Evolutionary conservation across 2,888 invertebrate species (phyloP).

Genomic region (Megalurothrips usitatus): DNA sequence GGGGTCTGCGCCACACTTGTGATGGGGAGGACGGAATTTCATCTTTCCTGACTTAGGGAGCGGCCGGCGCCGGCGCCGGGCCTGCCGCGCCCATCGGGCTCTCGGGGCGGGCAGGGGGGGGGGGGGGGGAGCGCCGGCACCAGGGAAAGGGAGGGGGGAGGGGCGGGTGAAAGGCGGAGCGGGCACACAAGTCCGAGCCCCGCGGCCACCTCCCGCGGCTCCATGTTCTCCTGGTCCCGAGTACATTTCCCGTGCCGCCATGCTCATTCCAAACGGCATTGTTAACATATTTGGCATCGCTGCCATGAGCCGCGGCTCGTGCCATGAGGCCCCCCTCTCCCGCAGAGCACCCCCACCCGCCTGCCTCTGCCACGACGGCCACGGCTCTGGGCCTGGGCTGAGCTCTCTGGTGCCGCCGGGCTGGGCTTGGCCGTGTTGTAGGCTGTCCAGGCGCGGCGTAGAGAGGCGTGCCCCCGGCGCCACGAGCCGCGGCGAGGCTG

Average conservation of each 20-base stretch:
- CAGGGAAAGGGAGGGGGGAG: not conserved
- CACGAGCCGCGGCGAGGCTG: no score
- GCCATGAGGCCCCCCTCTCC: not conserved
- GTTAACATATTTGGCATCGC: constrained; percentile 6
- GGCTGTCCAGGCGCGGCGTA: no score
- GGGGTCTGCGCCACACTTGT: no score
- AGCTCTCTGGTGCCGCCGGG: no score
- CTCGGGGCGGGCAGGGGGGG: not conserved
- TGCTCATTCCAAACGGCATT: not conserved
- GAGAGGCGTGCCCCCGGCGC: no score
- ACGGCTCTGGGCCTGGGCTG: no score
- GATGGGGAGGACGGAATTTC: no score
- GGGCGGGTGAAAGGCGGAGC: not conserved
- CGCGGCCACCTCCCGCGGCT: not conserved
- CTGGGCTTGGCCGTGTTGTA: no score
- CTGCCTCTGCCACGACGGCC: no score
- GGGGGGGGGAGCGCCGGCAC: not conserved
- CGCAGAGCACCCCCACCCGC: not conserved
- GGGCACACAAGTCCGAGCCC: not conserved
- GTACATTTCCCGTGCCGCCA: not conserved
- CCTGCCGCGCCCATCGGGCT: no score
- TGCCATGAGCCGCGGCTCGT: not conserved
- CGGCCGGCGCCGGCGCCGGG: no score
- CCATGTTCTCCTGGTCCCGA: not conserved
- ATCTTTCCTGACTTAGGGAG: no score